These are phyloP conservation scores for Zaprionus inermis DNA, from an alignment of 1,140 invertebrate species.

Conservation along the genomic window DNA sequence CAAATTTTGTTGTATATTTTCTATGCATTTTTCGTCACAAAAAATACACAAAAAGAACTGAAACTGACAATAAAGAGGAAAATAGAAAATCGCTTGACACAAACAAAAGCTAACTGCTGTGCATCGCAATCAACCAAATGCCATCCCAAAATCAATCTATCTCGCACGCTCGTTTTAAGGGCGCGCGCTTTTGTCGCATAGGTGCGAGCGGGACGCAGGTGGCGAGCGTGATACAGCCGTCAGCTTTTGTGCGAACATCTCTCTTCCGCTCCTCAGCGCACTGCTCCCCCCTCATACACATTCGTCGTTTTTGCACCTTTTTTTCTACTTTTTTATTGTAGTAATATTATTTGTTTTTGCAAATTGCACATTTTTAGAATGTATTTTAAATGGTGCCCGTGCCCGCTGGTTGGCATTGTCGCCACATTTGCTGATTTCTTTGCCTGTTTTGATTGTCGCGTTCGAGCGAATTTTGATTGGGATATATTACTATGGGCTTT, in stretches of 20 bases:
- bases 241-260: conserved; percentile 63
- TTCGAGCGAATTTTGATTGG: conserved; percentile 65
- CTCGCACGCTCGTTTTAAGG: conserved; percentile 73
- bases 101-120: conserved; percentile 51
- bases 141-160: conserved; percentile 54
- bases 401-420: conserved; percentile 41
- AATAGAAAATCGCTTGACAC: conserved; percentile 64
- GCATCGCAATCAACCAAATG: conserved; percentile 48
- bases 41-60: conserved; percentile 76
- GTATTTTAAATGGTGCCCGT: conserved; percentile 35
- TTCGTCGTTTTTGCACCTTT: conserved; percentile 71
- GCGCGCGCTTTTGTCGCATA: conserved; percentile 59
- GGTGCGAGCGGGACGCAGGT: conserved; percentile 72
- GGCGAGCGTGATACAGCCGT: conserved; percentile 55
- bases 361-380: conserved; percentile 47
- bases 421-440: conserved; percentile 49
- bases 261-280: conserved; percentile 43
- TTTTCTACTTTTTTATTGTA: conserved; percentile 75
- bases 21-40: conserved; percentile 64
- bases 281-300: conserved; percentile 49
- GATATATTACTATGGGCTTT: conserved; percentile 71
- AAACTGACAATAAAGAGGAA: conserved; percentile 46
- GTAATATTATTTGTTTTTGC: conserved; percentile 73
- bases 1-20: conserved; percentile 61
- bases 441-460: conserved; percentile 51